Conservation (phyloP, 2,888 invertebrate species). For the Nomada ferruginata region DNA sequence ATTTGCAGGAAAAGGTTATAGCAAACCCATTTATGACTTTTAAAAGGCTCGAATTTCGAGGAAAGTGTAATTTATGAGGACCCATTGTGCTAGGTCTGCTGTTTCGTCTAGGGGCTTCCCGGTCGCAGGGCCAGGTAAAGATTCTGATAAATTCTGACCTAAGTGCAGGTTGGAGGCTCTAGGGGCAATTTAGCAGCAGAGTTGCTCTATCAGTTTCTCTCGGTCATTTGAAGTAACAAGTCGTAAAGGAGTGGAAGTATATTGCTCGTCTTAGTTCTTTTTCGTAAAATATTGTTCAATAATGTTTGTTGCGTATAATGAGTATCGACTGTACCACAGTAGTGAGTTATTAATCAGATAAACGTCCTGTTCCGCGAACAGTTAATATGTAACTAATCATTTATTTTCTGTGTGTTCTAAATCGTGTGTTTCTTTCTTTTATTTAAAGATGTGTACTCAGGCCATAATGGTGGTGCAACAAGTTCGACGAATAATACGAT, state of each 20-base stretch:
- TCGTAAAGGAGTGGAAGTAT: neutral
- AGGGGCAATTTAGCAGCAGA: neutral
- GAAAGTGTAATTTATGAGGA: neutral
- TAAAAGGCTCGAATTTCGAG: neutral
- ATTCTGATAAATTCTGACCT: conserved; percentile 19
- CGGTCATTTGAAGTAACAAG: neutral
- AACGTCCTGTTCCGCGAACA: no score
- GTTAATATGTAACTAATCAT: neutral
- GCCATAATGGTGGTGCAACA: conserved; percentile 76
- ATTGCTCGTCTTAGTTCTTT: neutral
- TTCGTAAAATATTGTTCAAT: neutral
- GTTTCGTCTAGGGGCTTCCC: neutral
- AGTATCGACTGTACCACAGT: conserved; percentile 54
- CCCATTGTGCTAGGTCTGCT: neutral
- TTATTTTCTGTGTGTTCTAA: neutral
- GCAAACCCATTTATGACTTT: conserved; percentile 20
- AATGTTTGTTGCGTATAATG: conserved; percentile 60
- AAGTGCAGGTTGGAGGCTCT: neutral
- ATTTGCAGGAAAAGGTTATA: neutral
- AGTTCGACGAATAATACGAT: conserved; percentile 70
- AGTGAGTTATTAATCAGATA: conserved; percentile 43
- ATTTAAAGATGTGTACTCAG: conserved; percentile 76
- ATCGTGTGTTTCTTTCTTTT: conserved; percentile 4
- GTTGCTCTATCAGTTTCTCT: neutral
- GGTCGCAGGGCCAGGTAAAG: conserved; percentile 26